phyloP scores from a whole-genome alignment of 2,113 vertebrate genomes.

The Astur gentilis region DNA sequence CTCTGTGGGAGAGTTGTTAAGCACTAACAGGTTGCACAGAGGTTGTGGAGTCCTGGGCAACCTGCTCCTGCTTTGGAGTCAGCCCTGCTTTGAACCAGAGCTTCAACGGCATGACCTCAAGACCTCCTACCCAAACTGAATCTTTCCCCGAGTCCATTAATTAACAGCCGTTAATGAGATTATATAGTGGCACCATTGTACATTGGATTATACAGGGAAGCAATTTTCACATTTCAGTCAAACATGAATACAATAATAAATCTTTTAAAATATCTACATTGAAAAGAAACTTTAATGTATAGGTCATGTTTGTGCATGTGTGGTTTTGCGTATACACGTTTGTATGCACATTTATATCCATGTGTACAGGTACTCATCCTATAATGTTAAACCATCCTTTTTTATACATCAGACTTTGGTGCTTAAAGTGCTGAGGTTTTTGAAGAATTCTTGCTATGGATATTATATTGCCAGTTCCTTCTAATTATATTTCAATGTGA shows the following conservation, averaged over 20 bases:
- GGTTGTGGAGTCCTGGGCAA: not conserved
- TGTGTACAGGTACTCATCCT: fast-evolving
- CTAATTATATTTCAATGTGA: not conserved
- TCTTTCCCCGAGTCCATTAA: not conserved
- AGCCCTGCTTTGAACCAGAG: not conserved
- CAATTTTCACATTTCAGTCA: not conserved
- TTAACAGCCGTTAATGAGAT: not conserved
- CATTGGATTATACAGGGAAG: not conserved
- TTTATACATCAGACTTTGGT: not conserved
- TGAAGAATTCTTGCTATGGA: not conserved
- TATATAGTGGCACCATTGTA: not conserved
- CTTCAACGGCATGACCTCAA: not conserved
- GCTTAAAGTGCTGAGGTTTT: not conserved
- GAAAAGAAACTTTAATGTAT: not conserved
- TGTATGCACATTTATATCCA: not conserved
- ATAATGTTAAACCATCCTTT: not conserved
- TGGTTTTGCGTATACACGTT: not conserved
- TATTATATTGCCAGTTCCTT: not conserved
- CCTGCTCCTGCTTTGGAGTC: not conserved
- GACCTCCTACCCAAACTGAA: not conserved
- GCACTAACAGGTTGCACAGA: not conserved
- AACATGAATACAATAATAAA: not conserved
- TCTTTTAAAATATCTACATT: not conserved
- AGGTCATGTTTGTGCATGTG: not conserved
- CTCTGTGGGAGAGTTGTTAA: not conserved